Conservation (phyloP, 2,113 vertebrate genomes). For the Rousettus leschenaultii region DNA sequence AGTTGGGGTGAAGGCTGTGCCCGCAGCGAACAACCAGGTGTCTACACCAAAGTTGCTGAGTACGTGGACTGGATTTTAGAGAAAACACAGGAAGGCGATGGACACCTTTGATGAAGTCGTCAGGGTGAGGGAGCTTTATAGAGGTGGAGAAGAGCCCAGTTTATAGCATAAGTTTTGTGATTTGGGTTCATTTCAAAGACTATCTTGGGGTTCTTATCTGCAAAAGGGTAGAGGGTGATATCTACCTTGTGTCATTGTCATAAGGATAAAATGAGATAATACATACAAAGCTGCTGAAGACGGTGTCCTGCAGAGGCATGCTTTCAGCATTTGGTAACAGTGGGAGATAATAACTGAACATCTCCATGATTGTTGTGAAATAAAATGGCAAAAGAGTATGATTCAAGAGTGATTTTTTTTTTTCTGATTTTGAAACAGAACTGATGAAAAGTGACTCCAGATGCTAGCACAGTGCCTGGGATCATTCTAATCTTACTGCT, state of each 20-base stretch:
- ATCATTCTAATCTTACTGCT: not conserved
- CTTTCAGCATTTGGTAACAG: too few relatives aligned
- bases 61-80: constrained; percentile 84
- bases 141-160: not conserved
- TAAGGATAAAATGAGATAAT: not conserved
- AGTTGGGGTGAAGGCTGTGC: constrained; percentile 86
- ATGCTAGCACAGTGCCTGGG: not conserved
- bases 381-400: constrained; percentile 9
- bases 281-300: not conserved
- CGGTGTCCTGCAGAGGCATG: fast-evolving
- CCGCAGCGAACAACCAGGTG: constrained; percentile 78
- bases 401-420: not conserved
- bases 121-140: not conserved
- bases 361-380: not conserved
- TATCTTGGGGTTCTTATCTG: not conserved
- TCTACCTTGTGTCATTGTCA: not conserved
- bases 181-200: not conserved
- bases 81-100: constrained; percentile 33
- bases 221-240: not conserved
- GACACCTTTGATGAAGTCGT: not conserved
- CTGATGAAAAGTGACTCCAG: not conserved
- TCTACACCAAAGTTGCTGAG: constrained; percentile 84
- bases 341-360: not conserved
- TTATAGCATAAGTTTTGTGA: not conserved
- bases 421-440: not conserved